Evolutionary conservation across 2,797 vertebrate genomes (phyloP).

Genomic region (Oreochromis grahami): DNA sequence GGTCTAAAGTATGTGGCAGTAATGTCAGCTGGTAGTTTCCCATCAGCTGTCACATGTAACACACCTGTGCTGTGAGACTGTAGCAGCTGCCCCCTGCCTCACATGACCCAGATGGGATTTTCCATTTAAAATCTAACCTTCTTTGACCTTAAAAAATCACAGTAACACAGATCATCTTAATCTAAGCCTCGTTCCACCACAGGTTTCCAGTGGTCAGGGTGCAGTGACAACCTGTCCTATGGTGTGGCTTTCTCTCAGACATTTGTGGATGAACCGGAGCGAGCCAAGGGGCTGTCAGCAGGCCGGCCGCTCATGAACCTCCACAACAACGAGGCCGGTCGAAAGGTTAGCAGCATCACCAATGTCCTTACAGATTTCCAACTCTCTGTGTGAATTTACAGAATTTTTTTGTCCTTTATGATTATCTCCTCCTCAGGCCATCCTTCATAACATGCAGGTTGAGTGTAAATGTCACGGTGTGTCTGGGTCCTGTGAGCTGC

Average conservation of each 20-base stretch:
- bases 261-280: constrained; percentile 79
- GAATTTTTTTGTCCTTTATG: not conserved
- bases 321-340: constrained; percentile 80
- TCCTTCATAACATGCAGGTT: constrained; percentile 81
- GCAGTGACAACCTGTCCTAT: constrained; percentile 81
- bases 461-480: constrained; percentile 80
- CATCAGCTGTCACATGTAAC: not conserved
- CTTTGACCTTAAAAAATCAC: not conserved
- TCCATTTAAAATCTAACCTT: not conserved
- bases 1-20: not conserved
- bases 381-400: not conserved
- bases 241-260: constrained; percentile 82
- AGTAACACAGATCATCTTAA: not conserved
- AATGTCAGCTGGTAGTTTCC: not conserved
- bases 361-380: not conserved
- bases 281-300: constrained; percentile 71
- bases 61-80: not conserved
- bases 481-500: constrained; percentile 78
- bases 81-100: not conserved
- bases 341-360: constrained; percentile 61
- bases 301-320: constrained; percentile 77
- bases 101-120: not conserved
- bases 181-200: not conserved
- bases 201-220: constrained; percentile 85
- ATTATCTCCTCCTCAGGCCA: constrained; percentile 61